These are phyloP conservation scores for Himalopsyche japonica DNA, from an alignment of 2,888 invertebrate genomes.

Conservation along the genomic window DNA sequence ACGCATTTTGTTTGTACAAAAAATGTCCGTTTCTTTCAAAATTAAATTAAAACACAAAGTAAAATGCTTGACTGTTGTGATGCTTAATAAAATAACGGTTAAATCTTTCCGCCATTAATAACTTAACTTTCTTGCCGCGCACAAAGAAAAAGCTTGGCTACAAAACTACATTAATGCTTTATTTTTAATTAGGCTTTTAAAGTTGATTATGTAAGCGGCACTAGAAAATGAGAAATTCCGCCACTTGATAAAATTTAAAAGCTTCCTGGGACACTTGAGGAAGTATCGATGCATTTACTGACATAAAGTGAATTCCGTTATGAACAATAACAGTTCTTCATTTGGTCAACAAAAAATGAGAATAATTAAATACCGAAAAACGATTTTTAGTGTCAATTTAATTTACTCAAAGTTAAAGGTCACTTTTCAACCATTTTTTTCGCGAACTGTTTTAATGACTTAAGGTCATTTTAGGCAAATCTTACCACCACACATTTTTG, in stretches of 20 bases:
- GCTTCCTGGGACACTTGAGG: not conserved
- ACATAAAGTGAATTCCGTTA: no score
- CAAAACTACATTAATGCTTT: conserved; percentile 20
- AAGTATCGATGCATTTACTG: no score
- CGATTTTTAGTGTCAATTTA: no score
- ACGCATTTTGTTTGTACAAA: not conserved
- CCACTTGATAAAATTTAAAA: not conserved
- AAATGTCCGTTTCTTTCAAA: not conserved
- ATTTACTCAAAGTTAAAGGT: no score
- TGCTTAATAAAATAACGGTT: conserved; percentile 28
- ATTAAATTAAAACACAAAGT: conserved; percentile 7
- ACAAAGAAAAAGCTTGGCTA: conserved; percentile 10
- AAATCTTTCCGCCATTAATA: conserved; percentile 27
- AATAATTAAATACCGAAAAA: no score
- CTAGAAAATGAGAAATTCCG: not conserved
- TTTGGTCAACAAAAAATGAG: no score
- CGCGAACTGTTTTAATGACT: no score
- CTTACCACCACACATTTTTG: no score
- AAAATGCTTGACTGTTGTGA: conserved; percentile 16
- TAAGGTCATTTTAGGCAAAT: no score
- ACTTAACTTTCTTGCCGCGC: conserved; percentile 10
- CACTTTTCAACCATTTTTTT: no score
- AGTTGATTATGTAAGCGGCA: conserved; percentile 26
- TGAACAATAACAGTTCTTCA: no score
- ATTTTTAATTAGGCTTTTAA: conserved; percentile 28